Base-by-base conservation (phyloP, 2,797 vertebrate species). In the Xenops minutus region DNA sequence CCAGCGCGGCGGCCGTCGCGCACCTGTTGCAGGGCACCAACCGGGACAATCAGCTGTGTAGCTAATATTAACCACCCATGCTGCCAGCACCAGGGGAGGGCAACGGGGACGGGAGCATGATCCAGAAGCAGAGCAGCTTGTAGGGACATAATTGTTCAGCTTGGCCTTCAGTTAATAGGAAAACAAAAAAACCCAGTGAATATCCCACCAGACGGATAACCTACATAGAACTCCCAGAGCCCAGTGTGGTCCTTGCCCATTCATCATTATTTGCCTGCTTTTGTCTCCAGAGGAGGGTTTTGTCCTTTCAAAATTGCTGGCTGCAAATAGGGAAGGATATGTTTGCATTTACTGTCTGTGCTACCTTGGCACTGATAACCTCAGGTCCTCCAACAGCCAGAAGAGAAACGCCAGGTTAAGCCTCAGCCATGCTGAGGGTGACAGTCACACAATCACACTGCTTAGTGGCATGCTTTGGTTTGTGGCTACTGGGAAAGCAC, bases 21-120 rank as follows among this genome's bases (percentile, higher is more conserved):
- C 97, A 97, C 96, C 97, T 97, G 97, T 97, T 24, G 6, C 61
- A 23, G 76, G 85, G 75, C 93, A 71, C 76, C 56, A 14, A 19
- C 5, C 14, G 39, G 83, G 94, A 93, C 96, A 89, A 95, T 94
- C 97, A 96, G 96, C 97, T 97, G 96, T 9, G 51, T 2, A 3
- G 92, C 96, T 97, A 94, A 94, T 83, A 93, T 97, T 96, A 97
- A 55, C 96, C 72, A 88, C 54, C 72, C 76, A 3, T 8, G 63
- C 43, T 8, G 43, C 90, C 61, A 3, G 71, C 74, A 10, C 16
- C 20, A 3, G 32, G 34, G 27, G 17, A 19, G 5, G 1, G 5
- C 3, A 1, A 46, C 2, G 1, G 51, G 48, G 55, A 13, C 0
- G 1, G 49, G 2, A 68, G 85, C 2, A 0, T 1, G 51, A 68